Conservation (phyloP, 53 echinoderm and acorn worm species). For the Holothuria scabra region DNA sequence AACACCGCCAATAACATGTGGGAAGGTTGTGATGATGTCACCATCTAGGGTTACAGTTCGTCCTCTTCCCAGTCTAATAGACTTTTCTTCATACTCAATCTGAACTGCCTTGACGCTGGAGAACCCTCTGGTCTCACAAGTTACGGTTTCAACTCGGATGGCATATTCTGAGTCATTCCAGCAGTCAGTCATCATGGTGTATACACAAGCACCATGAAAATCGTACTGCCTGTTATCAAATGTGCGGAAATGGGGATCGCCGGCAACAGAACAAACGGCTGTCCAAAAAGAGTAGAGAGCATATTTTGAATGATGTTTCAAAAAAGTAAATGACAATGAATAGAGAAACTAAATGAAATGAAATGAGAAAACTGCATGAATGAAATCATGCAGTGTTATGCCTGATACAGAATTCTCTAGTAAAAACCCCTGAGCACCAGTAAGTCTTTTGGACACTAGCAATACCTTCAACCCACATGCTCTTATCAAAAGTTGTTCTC, state of each 20-base stretch:
- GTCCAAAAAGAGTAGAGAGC: not conserved
- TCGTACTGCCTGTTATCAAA: slow-evolving; percentile 70
- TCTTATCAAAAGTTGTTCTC: too few species aligned
- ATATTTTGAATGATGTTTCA: not conserved
- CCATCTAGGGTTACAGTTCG: slow-evolving; percentile 68
- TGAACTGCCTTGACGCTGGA: slow-evolving; percentile 76
- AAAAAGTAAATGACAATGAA: too few species aligned
- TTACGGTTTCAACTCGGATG: slow-evolving; percentile 55
- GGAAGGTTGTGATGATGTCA: slow-evolving; percentile 53
- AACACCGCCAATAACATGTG: slow-evolving; percentile 59
- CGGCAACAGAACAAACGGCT: slow-evolving; percentile 68
- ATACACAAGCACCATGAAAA: slow-evolving; percentile 72
- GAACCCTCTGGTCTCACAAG: slow-evolving; percentile 60
- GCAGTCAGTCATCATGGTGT: slow-evolving; percentile 63
- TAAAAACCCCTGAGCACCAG: too few species aligned
- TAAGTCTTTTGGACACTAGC: too few species aligned
- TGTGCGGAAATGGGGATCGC: slow-evolving; percentile 77
- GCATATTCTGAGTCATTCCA: slow-evolving; percentile 45
- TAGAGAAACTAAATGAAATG: too few species aligned
- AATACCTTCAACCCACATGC: too few species aligned
- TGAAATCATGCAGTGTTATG: too few species aligned
- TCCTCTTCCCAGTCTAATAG: slow-evolving; percentile 56
- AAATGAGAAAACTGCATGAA: too few species aligned
- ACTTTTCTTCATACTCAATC: slow-evolving; percentile 54
- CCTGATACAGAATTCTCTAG: too few species aligned